phyloP scores from a whole-genome alignment of 2,888 invertebrate species.

The Rhogogaster chlorosoma region DNA sequence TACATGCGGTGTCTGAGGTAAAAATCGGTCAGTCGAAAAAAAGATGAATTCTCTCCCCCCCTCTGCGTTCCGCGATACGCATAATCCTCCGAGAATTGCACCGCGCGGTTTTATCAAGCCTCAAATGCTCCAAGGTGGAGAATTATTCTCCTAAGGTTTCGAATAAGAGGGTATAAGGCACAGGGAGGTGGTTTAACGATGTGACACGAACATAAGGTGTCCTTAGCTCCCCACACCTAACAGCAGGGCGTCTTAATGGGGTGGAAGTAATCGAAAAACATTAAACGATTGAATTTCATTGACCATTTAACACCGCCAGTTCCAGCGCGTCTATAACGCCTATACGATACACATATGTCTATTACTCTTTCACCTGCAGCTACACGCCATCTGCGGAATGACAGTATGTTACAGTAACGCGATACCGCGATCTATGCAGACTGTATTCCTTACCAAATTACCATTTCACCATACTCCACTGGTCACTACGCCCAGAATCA shows the following conservation, averaged over 20 bases:
- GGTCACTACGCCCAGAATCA: background rate
- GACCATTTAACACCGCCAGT: background rate
- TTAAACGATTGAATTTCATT: constrained; percentile 30
- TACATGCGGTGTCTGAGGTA: background rate
- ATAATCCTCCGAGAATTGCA: too few species aligned
- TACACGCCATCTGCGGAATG: background rate
- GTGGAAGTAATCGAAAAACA: constrained; percentile 24
- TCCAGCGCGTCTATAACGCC: background rate
- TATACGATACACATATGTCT: background rate
- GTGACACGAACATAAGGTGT: constrained; percentile 1
- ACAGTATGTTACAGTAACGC: background rate
- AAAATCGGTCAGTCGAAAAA: too few species aligned
- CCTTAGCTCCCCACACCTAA: background rate
- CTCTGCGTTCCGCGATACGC: too few species aligned
- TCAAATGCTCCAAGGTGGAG: too few species aligned
- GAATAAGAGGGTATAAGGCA: background rate
- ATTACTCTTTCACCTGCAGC: background rate
- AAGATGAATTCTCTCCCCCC: too few species aligned
- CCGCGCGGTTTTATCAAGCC: too few species aligned
- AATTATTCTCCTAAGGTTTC: background rate
- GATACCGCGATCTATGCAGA: background rate
- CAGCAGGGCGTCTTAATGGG: background rate
- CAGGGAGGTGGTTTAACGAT: background rate
- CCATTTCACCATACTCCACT: background rate
- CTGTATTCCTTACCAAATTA: background rate